Base-by-base conservation (phyloP, 2,113 vertebrate genomes). In the Smithornis capensis region DNA sequence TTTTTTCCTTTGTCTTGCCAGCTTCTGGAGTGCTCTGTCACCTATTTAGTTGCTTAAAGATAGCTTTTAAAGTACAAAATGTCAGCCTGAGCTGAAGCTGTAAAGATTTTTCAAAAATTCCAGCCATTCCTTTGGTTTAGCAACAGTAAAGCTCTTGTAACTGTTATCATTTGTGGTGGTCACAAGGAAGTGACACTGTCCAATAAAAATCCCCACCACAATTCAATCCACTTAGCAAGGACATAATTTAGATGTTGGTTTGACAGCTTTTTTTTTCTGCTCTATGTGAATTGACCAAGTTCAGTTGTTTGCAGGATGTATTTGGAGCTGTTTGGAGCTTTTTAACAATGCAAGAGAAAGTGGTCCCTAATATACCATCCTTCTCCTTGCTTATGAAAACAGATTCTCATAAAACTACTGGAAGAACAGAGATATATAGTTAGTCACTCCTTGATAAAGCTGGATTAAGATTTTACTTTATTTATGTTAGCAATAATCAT, bases 401-500 rank as follows among this genome's bases (percentile, higher is more conserved):
- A 2, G 13, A 21, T 23, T 64, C 76, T 86, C 59, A 62, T 74
- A 53, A 95, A 96, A 82, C n/a, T 92, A 78, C 90, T 92, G 81
- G 47, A 86, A 92, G 70, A 94, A 65, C 40, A 40, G 83, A 83
- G 76, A 91, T 95, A 67, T 81, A 93, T 77, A 62, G 44, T 87
- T 65, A 90, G 81, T 63, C 55, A 90, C 73, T 92, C 88, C 93
- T 92, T 91, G 94, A 95, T 96, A 95, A 95, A 90, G 65, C 24
- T 69, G 83, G 92, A 96, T 96, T 96, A 94, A 95, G 90, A 93
- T 89, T 94, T 96, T 81, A 86, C 94, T 94, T 92, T 96, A 86
- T 95, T 96, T 96, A 92, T 96, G 90, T 96, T 96, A 93, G 93
- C 92, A 93, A 93, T 94, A 94, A 96, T 96, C 92, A 93, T 96